Evolutionary conservation across 2,888 invertebrate genomes (phyloP).

Genomic region (Bhutanitis thaidina): DNA sequence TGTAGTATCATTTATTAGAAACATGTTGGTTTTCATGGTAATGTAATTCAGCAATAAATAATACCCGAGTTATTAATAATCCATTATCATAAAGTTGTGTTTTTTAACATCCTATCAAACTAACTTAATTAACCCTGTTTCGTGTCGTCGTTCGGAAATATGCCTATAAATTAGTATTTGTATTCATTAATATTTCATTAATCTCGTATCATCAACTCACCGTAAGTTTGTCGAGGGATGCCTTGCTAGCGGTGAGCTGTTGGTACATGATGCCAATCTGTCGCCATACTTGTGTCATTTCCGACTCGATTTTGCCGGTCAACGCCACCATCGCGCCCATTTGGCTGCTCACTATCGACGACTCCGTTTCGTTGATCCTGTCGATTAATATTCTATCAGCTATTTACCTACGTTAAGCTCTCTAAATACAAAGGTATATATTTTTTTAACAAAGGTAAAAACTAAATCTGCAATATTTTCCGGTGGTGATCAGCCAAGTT

Average conservation of each 20-base stretch:
- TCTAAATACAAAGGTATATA: too few relatives aligned
- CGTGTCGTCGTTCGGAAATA: too few relatives aligned
- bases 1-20: too few relatives aligned
- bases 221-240: conserved; percentile 85
- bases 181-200: too few relatives aligned
- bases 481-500: too few relatives aligned
- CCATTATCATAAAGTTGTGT: too few relatives aligned
- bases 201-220: conserved; percentile 38
- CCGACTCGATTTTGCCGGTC: conserved; percentile 87
- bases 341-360: conserved; percentile 85
- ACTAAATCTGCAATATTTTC: too few relatives aligned
- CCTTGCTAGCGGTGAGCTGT: conserved; percentile 88
- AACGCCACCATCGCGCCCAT: conserved; percentile 85
- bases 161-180: too few relatives aligned
- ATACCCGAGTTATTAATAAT: too few relatives aligned
- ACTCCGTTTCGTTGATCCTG: conserved; percentile 85
- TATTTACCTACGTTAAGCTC: background rate
- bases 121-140: too few relatives aligned
- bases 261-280: conserved; percentile 94
- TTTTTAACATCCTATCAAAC: too few relatives aligned
- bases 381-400: background rate
- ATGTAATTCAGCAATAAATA: background rate
- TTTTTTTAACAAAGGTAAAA: too few relatives aligned
- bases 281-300: conserved; percentile 92
- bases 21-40: background rate